A percentile compares a stretch with the other conserved stretches of the same genome.
Conservation (phyloP, 2,888 invertebrate genomes). For the Xestia sexstrigata region DNA sequence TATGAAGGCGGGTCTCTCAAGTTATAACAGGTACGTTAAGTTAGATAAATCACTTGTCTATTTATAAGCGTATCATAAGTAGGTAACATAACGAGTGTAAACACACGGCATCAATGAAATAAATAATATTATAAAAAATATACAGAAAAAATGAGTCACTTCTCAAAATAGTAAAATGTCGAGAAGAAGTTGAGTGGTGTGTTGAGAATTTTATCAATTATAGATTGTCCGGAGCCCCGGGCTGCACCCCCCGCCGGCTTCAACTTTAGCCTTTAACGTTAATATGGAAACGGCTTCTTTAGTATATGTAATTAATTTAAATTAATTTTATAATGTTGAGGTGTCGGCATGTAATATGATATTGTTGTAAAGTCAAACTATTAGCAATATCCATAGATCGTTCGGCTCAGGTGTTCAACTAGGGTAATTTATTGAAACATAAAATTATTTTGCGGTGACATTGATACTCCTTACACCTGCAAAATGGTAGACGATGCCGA, state of each 20-base stretch:
- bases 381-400: slow-evolving; percentile 54
- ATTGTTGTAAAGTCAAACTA: slow-evolving; percentile 62
- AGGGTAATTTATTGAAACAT: slow-evolving; percentile 60
- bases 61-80: slow-evolving; percentile 50
- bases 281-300: slow-evolving; percentile 71
- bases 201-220: slow-evolving; percentile 88
- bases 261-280: slow-evolving; percentile 64
- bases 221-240: slow-evolving; percentile 72
- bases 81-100: slow-evolving; percentile 58
- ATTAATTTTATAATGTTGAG: slow-evolving; percentile 62
- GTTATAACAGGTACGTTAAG: slow-evolving; percentile 34
- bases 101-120: slow-evolving; percentile 63
- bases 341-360: slow-evolving; percentile 67
- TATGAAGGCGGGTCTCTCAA: slow-evolving; percentile 32
- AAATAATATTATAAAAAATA: slow-evolving; percentile 63
- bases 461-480: slow-evolving; percentile 65
- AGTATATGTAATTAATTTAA: slow-evolving; percentile 65
- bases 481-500: slow-evolving; percentile 43
- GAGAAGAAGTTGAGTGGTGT: slow-evolving; percentile 81
- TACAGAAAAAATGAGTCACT: slow-evolving; percentile 75
- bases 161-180: slow-evolving; percentile 80
- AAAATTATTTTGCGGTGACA: slow-evolving; percentile 63
- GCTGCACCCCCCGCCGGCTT: slow-evolving; percentile 75
- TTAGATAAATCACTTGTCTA: slow-evolving; percentile 53
- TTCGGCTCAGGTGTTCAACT: slow-evolving; percentile 63